phyloP scores from a whole-genome alignment of 2,113 vertebrate genomes.

The Tupaia tana region DNA sequence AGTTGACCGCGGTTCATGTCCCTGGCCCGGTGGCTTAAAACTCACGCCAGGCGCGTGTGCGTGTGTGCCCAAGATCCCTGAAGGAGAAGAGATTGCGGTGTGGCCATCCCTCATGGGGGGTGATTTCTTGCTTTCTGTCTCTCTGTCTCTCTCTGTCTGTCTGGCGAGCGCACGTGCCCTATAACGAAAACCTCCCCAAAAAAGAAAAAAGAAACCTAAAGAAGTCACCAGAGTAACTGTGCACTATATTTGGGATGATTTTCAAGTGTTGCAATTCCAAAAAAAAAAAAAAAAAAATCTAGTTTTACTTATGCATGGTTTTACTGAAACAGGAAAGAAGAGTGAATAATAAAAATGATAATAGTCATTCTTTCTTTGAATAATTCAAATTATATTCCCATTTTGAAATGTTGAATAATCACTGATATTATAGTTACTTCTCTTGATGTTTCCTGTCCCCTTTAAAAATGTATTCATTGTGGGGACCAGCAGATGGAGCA shows the following conservation, averaged over 20 bases:
- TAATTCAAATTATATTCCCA: neutral
- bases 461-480: neutral
- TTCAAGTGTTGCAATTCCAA: neutral
- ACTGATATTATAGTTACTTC: neutral
- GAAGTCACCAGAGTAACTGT: rapidly evolving
- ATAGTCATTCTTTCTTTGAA: neutral
- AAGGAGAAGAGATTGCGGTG: too few relatives aligned
- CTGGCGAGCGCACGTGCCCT: too few relatives aligned
- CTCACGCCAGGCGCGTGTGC: too few relatives aligned
- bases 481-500: neutral
- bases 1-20: too few relatives aligned
- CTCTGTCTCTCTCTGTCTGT: too few relatives aligned
- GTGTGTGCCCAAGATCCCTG: too few relatives aligned
- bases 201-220: too few relatives aligned
- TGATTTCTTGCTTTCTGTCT: too few relatives aligned
- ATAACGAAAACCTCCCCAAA: too few relatives aligned
- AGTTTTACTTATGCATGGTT: neutral
- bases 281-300: neutral
- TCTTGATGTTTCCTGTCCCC: neutral
- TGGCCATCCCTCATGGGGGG: too few relatives aligned
- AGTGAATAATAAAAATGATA: neutral
- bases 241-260: neutral
- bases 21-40: too few relatives aligned
- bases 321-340: neutral
- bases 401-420: neutral